Evolutionary conservation across 2,797 vertebrate genomes (phyloP), one percentile per base, ranked within the genome.

Genomic region (Chromobotia macracanthus): DNA sequence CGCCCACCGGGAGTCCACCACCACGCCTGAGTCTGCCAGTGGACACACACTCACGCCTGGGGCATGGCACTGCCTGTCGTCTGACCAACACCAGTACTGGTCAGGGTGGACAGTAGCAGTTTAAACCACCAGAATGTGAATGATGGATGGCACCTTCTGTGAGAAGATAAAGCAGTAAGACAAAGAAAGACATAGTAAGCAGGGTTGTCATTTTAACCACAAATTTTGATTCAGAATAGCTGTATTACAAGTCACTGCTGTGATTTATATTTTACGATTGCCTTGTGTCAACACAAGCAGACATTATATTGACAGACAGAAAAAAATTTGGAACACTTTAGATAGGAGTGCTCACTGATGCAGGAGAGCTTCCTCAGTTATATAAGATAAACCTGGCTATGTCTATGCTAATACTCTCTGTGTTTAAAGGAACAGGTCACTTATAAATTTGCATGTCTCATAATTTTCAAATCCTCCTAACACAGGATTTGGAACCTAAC

Each of bases 31-130:
- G 75, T 70, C 16, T 21, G 71, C 23, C 46, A 41, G 65, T 79
- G 61, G 67, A 70, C 44, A 21, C 80, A 15, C 56, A 41, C 85
- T 92, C 90, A 93, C 90, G 88, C 90, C 80, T 87, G 87, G 85
- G 70, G 80, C 93, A 94, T 93, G 88, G 82, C 85, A 75, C 73
- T 76, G 25, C 56, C 38, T 50, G 50, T 75, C 4, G 46, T 63
- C 72, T 44, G 60, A 53, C 38, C 19, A 66, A 31, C 65, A 51
- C 75, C 72, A 68, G 4, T 55, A 50, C 55, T 5, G 8, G 66
- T 35, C 46, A 78, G 75, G 23, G 38, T 31, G 53, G 64, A 77
- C 25, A 28, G 25, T 23, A 64, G 44, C 3, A 19, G 72, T n/a
- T 25, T 46, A 56, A 28, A 38, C 18, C 23, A 58, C 28, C 2